These are phyloP conservation scores for Halcyon leucocephala DNA, from an alignment of 2,797 vertebrate species.

Conservation along the genomic window DNA sequence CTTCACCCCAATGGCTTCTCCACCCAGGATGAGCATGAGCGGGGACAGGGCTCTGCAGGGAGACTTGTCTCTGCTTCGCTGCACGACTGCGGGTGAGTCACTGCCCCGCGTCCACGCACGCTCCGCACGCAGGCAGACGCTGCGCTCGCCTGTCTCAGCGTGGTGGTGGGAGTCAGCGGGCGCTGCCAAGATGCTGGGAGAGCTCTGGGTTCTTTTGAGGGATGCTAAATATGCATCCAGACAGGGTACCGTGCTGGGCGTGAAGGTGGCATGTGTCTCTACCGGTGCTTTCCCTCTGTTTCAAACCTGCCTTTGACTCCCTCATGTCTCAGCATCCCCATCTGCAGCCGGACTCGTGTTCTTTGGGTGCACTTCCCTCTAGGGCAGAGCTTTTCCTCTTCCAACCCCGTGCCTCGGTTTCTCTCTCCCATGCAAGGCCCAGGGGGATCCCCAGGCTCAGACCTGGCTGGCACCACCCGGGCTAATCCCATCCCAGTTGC, in stretches of 20 bases:
- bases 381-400: not conserved
- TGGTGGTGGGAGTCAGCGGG: not conserved
- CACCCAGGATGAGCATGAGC: fast-evolving
- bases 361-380: fast-evolving
- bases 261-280: not conserved
- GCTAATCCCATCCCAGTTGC: not conserved
- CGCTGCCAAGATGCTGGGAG: not conserved
- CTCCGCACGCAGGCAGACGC: not conserved
- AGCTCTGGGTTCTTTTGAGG: fast-evolving
- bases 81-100: not conserved
- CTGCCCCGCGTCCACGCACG: not conserved
- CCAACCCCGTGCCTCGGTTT: not conserved
- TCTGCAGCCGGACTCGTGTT: fast-evolving
- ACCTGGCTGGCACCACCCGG: fast-evolving
- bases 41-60: fast-evolving
- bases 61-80: not conserved
- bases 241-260: fast-evolving
- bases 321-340: not conserved
- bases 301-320: fast-evolving
- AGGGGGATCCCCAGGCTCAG: not conserved
- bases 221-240: not conserved
- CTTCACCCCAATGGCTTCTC: not conserved
- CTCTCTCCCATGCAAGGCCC: fast-evolving
- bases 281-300: fast-evolving
- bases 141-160: not conserved